phyloP scores from a whole-genome alignment of 2,888 invertebrate species.

The Prosapia bicincta region DNA sequence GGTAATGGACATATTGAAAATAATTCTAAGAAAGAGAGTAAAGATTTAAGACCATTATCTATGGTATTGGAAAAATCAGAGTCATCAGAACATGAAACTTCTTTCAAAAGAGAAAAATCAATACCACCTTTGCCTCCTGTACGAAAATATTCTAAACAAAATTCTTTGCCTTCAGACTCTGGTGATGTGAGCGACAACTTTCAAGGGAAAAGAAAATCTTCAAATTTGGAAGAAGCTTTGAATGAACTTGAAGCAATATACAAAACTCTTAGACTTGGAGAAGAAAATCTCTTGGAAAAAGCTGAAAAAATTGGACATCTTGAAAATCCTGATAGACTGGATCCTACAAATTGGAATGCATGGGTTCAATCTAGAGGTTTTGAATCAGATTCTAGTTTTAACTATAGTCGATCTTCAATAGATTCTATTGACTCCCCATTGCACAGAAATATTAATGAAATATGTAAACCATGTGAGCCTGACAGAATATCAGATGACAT shows the following conservation, averaged over 20 bases:
- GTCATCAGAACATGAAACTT: conserved; percentile 18
- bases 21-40: conserved; percentile 17
- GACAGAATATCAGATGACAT: conserved; percentile 61
- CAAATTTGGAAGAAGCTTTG: conserved; percentile 82
- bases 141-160: conserved; percentile 42
- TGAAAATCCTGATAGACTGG: conserved; percentile 12
- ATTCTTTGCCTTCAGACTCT: conserved; percentile 34
- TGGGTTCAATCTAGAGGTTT: conserved; percentile 57
- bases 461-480: conserved; percentile 10
- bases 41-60: conserved; percentile 40
- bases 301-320: conserved; percentile 4
- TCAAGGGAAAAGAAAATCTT: conserved; percentile 53
- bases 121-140: conserved; percentile 43
- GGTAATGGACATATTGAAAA: background rate
- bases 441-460: background rate
- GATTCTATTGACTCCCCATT: conserved; percentile 16
- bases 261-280: conserved; percentile 79
- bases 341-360: conserved; percentile 20
- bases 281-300: conserved; percentile 67
- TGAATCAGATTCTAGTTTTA: conserved; percentile 24
- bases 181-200: conserved; percentile 19
- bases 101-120: conserved; percentile 14
- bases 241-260: conserved; percentile 89
- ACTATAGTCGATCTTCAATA: conserved; percentile 20
- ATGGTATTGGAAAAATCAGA: conserved; percentile 41